Percentiles rank a stretch among this genome's conserved stretches.
phyloP scores from a whole-genome alignment of 2,113 vertebrate species.

The Rhinoderma darwinii region DNA sequence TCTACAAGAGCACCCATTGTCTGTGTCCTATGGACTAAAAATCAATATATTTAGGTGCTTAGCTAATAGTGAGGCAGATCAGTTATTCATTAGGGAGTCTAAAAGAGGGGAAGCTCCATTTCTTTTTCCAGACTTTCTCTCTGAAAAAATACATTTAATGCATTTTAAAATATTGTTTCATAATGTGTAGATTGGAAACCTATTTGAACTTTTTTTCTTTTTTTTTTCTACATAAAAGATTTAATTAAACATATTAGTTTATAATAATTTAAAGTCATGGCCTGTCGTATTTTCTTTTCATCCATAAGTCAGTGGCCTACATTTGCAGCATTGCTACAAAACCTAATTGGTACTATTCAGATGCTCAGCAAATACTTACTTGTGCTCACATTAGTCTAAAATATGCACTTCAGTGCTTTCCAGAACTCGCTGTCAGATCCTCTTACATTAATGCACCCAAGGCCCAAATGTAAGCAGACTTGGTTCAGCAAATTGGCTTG shows the following conservation, averaged over 20 bases:
- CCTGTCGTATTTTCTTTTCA: not conserved
- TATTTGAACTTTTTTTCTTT: not conserved
- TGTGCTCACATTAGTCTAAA: constrained; percentile 16
- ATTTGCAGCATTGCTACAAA: not conserved
- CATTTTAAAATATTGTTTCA: not conserved
- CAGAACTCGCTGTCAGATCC: constrained; percentile 23
- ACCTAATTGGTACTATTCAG: constrained; percentile 32
- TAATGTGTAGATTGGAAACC: not conserved
- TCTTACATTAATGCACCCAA: constrained; percentile 8
- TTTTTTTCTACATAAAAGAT: not conserved
- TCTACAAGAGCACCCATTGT: no score
- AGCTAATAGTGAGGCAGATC: not conserved
- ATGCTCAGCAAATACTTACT: constrained; percentile 24
- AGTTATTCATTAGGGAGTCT: not conserved
- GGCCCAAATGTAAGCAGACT: constrained; percentile 18
- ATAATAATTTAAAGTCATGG: not conserved
- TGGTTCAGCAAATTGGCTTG: constrained; percentile 29
- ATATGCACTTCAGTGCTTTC: constrained; percentile 27
- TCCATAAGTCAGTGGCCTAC: not conserved
- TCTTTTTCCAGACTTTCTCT: not conserved
- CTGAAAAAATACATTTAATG: not conserved
- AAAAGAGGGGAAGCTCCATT: not conserved
- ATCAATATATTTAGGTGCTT: no score
- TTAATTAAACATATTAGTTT: not conserved
- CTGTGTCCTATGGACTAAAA: no score